Conservation (phyloP, 2,888 invertebrate genomes). For the Galerucella pusilla region DNA sequence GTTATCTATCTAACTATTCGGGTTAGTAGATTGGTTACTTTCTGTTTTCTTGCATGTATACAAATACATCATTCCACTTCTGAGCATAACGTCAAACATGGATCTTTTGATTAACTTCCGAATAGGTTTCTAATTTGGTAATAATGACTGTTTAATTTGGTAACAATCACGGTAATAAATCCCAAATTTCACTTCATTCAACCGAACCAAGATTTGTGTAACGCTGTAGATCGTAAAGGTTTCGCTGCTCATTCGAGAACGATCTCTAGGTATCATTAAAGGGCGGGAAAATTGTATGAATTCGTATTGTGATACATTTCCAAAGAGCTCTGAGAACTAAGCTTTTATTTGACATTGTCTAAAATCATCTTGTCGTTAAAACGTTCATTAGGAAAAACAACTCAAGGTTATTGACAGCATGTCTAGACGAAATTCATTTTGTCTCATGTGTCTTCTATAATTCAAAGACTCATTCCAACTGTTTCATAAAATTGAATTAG, state of each 20-base stretch:
- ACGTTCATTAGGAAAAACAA: not conserved
- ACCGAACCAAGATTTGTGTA: not conserved
- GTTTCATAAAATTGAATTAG: too few species aligned
- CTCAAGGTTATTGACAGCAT: too few species aligned
- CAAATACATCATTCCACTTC: not conserved
- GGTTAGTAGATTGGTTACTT: too few species aligned
- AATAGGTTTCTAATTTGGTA: not conserved
- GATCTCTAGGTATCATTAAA: constrained; percentile 24
- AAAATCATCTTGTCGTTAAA: constrained; percentile 19
- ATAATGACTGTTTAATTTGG: not conserved
- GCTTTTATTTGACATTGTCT: constrained; percentile 27
- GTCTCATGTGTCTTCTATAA: too few species aligned
- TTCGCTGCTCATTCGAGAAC: constrained; percentile 13
- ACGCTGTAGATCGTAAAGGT: constrained; percentile 24
- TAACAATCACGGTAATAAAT: not conserved
- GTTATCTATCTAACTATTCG: too few species aligned
- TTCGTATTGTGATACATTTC: constrained; percentile 32
- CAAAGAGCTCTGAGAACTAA: constrained; percentile 25
- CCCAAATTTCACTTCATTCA: not conserved
- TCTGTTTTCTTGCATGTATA: too few species aligned
- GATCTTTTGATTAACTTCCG: not conserved
- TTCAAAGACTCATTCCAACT: too few species aligned
- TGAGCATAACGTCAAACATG: not conserved
- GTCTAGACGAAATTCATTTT: too few species aligned
- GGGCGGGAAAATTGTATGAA: constrained; percentile 34